These are phyloP conservation scores for Drosophila nr. perissopoda DNA, from an alignment of 2,888 invertebrate species.

Conservation along the genomic window DNA sequence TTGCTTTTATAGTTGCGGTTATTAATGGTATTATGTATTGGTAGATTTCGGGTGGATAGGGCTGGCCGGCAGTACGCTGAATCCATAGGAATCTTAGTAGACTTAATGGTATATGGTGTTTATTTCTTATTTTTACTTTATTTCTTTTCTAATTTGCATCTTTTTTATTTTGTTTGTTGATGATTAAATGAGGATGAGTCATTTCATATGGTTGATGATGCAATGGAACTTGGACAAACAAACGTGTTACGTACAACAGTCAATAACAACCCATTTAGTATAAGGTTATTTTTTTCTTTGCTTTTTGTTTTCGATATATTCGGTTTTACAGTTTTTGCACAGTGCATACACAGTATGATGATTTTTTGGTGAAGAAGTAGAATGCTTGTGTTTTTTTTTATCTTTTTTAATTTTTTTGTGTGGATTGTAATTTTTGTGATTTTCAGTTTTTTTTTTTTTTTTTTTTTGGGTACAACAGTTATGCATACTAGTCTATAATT, in stretches of 20 bases:
- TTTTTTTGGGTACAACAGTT: conserved; percentile 46
- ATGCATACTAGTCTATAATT: conserved; percentile 50
- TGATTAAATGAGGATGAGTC: conserved; percentile 14
- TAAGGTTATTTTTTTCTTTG: conserved; percentile 6
- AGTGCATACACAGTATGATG: conserved; percentile 55
- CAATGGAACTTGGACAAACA: conserved; percentile 36
- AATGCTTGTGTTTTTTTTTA: conserved; percentile 20
- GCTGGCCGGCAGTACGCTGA: conserved; percentile 17
- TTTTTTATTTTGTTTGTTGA: background rate
- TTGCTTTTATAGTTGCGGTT: conserved; percentile 12
- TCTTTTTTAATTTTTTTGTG: background rate
- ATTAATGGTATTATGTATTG: conserved; percentile 23
- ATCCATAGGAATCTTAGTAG: conserved; percentile 3
- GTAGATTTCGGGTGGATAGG: conserved; percentile 13
- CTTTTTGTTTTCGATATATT: conserved; percentile 22
- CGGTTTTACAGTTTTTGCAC: conserved; percentile 40
- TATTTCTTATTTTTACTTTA: background rate
- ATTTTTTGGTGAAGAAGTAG: conserved; percentile 15
- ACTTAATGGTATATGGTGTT: conserved; percentile 3
- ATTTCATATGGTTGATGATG: conserved; percentile 14
- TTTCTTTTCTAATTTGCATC: background rate
- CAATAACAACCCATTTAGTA: conserved; percentile 49
- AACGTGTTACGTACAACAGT: conserved; percentile 54
- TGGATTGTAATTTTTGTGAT: conserved; percentile 5
- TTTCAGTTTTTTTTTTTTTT: conserved; percentile 1